Evolutionary conservation across 2,113 vertebrate genomes (phyloP), one percentile per base, ranked within the genome.

Genomic region (Sterrhoptilus dennistouni): DNA sequence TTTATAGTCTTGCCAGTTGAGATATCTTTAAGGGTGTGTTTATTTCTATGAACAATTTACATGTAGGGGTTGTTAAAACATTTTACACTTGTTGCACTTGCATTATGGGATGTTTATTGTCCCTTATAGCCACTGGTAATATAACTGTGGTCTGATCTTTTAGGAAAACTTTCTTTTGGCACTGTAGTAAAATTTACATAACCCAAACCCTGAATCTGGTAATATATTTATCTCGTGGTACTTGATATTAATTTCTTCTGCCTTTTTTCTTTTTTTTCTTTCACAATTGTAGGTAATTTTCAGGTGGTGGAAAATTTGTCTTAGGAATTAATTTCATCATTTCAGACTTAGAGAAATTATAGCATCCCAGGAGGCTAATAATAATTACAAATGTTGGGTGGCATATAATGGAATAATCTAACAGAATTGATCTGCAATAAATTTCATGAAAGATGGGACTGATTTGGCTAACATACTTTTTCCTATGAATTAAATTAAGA

Each of bases 241-340:
- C 24, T 83, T 72, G 6, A 28, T 64, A 36, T 4, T 74, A 2
- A 53, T 77, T 81, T 83, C 27, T 70, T 85, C 44, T 91, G 20
- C 9, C 7, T 77, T 63, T 82, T 50, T 35, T 8, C 10, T 66
- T 59, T 76, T 80, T 42, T 21, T 91, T 87, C 54, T 83, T 25
- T n/a, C 81, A 84, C 44, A 80, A 65, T 83, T 64, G 52, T 52
- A 98, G 98, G 91, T 98, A 40, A 97, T 98, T 94, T 98, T 97
- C 92, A 98, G 95, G 76, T 98, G 98, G 88, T 98, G 97, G 98
- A 98, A 95, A 95, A 98, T 98, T 95, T 98, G 98, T 79, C 75
- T 98, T 57, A 77, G 96, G 72, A 97, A 74, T 96, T 80, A 98
- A 75, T 96, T 97, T 96, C 78, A 89, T 79, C 70, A 92, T 40